Percentiles rank a stretch among this genome's conserved stretches.
phyloP scores from a whole-genome alignment of 92 coral and sea anemone species.

The Plumapathes pennacea region DNA sequence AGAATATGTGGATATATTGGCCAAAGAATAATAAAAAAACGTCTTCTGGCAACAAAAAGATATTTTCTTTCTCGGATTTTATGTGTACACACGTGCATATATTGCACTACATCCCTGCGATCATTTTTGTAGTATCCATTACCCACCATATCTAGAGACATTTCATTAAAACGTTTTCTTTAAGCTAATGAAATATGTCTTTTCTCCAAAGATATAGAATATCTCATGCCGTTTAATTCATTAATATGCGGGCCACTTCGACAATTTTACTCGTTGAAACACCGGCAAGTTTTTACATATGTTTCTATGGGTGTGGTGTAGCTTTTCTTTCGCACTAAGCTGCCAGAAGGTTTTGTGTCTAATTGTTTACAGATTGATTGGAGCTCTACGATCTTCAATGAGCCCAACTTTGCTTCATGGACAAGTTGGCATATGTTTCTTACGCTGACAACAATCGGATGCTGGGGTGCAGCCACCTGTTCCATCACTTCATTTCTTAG shows the following conservation, averaged over 20 bases:
- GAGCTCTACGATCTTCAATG: slow-evolving; percentile 13
- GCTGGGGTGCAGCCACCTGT: slow-evolving; percentile 1
- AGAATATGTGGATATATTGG: no score
- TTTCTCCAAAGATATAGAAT: no score
- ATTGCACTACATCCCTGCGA: no score
- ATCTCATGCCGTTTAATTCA: no score
- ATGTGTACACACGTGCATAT: no score
- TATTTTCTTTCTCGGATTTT: no score
- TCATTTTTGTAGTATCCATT: no score
- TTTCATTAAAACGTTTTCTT: no score
- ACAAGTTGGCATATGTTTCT: slow-evolving; percentile 21
- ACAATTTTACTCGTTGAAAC: neutral
- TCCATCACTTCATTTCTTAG: slow-evolving; percentile 7
- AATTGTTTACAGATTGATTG: slow-evolving; percentile 11
- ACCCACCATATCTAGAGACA: no score
- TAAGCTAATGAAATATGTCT: no score
- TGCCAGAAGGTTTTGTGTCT: slow-evolving; percentile 13
- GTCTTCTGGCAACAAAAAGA: no score
- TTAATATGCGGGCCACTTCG: neutral
- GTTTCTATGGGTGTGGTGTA: neutral
- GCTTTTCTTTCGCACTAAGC: slow-evolving; percentile 8
- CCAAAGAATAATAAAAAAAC: no score
- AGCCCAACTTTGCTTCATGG: neutral
- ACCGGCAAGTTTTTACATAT: neutral
- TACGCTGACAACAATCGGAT: slow-evolving; percentile 12